phyloP scores from a whole-genome alignment of 2,797 vertebrate genomes.

The Poliocrania exsul region DNA sequence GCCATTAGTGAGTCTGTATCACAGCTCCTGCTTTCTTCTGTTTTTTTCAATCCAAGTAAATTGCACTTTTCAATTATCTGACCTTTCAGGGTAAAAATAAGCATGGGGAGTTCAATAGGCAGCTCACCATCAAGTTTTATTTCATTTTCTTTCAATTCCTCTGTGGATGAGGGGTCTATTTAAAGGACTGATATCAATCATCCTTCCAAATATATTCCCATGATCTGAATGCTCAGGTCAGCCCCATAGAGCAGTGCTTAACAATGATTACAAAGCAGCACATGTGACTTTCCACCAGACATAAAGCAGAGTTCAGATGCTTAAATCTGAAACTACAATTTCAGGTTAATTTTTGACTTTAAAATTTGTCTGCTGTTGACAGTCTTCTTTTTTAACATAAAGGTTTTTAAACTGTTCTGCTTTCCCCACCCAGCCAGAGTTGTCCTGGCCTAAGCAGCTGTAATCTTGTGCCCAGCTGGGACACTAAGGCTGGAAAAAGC shows the following conservation, averaged over 20 bases:
- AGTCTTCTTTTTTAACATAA: background rate
- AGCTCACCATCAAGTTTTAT: background rate
- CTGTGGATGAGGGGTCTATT: background rate
- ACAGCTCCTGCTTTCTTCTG: background rate
- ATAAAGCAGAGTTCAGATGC: background rate
- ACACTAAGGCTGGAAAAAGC: background rate
- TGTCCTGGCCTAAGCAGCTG: background rate
- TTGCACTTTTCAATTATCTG: slow-evolving; percentile 37
- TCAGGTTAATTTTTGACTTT: background rate
- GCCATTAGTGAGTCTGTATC: background rate
- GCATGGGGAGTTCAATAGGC: background rate
- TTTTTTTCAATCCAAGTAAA: background rate
- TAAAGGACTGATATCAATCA: background rate
- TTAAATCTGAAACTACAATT: background rate
- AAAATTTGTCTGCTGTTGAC: background rate
- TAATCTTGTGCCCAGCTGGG: background rate
- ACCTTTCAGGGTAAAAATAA: slow-evolving; percentile 4
- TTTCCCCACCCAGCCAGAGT: background rate
- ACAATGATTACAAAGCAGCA: background rate
- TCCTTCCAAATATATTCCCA: background rate
- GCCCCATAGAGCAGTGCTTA: background rate
- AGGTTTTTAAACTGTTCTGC: background rate
- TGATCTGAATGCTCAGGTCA: background rate
- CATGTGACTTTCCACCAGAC: background rate
- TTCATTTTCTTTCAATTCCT: background rate